Evolutionary conservation across 1,140 invertebrate genomes (phyloP).

Genomic region (Littorina saxatilis): DNA sequence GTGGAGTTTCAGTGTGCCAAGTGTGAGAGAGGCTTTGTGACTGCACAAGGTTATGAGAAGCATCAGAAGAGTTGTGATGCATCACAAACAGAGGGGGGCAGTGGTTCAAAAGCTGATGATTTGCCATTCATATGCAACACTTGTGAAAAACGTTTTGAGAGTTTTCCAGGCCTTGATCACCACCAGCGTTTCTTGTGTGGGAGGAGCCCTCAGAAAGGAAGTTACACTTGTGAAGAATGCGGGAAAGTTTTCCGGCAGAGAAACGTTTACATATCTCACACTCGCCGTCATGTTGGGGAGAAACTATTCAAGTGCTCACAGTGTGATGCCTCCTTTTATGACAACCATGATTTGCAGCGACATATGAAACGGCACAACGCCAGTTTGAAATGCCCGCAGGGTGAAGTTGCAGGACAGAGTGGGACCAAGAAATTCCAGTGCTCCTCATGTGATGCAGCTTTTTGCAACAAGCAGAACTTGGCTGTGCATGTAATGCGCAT

Average conservation of each 20-base stretch:
- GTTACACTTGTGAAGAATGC: constrained; percentile 1
- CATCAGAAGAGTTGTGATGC: not conserved
- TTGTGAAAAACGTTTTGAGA: not conserved
- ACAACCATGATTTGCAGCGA: not conserved
- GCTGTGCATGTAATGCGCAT: constrained; percentile 78
- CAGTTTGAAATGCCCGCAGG: too few species aligned
- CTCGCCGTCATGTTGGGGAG: not conserved
- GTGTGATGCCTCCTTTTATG: not conserved
- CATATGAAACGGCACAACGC: not conserved
- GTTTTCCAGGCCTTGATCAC: not conserved
- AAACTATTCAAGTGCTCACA: constrained; percentile 12
- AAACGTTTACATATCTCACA: not conserved
- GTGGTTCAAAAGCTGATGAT: not conserved
- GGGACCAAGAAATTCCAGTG: not conserved
- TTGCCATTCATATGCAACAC: constrained; percentile 3
- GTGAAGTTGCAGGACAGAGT: too few species aligned
- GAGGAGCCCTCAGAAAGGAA: constrained; percentile 4
- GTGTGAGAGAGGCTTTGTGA: constrained; percentile 9
- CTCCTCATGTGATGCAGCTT: not conserved
- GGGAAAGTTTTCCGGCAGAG: not conserved
- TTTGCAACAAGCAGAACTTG: not conserved
- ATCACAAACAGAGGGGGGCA: not conserved
- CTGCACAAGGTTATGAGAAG: not conserved
- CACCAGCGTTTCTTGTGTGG: constrained; percentile 19
- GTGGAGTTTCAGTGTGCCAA: not conserved